A percentile compares a stretch with the other conserved stretches of the same genome.
Conservation (phyloP, 1,140 invertebrate genomes). For the Gerris buenoi region DNA sequence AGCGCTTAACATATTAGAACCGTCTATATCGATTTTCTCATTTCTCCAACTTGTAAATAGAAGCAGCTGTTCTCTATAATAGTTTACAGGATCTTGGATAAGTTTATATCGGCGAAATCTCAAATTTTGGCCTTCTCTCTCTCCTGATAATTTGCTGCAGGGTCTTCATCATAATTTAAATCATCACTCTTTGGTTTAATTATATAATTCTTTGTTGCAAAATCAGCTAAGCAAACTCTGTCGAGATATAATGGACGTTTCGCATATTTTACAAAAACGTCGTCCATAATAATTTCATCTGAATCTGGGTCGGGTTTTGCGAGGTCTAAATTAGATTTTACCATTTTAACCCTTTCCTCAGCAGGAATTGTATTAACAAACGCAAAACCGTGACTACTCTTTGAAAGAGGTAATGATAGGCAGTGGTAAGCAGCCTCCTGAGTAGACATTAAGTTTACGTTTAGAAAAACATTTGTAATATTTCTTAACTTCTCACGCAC, state of each 20-base stretch:
- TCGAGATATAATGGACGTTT: not conserved
- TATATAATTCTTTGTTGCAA: not conserved
- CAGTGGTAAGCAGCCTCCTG: not conserved
- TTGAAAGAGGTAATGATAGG: not conserved
- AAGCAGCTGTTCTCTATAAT: not conserved
- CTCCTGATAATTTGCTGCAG: not conserved
- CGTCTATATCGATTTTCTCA: too few species aligned
- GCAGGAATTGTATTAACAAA: not conserved
- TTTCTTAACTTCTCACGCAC: not conserved
- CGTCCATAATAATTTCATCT: not conserved
- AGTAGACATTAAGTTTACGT: not conserved
- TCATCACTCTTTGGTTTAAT: not conserved
- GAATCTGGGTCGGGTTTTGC: not conserved
- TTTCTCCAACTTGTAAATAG: not conserved
- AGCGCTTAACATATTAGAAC: too few species aligned
- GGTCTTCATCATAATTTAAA: not conserved
- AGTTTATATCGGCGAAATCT: not conserved
- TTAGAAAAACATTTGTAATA: not conserved
- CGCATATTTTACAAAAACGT: not conserved
- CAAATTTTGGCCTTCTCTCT: not conserved
- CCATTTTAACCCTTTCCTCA: not conserved
- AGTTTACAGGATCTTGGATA: not conserved
- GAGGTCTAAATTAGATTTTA: not conserved
- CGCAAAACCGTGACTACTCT: not conserved
- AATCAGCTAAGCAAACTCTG: not conserved